These are phyloP conservation scores for Zeugodacus cucurbitae DNA, from an alignment of 1,140 invertebrate species.

Conservation along the genomic window DNA sequence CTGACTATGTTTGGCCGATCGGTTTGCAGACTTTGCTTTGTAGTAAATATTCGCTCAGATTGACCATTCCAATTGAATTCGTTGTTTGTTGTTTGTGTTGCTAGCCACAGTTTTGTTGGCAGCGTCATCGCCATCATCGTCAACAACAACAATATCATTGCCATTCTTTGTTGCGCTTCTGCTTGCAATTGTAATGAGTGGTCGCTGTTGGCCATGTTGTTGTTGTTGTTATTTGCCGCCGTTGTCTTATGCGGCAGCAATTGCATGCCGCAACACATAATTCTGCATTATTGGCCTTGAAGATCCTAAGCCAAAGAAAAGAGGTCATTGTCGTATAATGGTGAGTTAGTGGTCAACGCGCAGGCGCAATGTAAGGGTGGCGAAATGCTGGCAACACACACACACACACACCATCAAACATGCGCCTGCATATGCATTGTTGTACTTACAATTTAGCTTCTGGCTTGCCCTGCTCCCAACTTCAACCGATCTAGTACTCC, in stretches of 20 bases:
- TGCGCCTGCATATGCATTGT: background rate
- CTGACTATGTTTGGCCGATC: constrained; percentile 1
- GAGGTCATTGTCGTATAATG: constrained; percentile 43
- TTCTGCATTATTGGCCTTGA: constrained; percentile 40
- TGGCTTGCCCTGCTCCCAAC: background rate
- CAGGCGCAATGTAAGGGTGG: constrained; percentile 1
- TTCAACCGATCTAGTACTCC: background rate
- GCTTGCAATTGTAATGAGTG: constrained; percentile 5
- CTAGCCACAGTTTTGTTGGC: background rate
- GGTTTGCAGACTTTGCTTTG: constrained; percentile 28
- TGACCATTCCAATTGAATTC: constrained; percentile 21
- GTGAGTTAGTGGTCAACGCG: background rate
- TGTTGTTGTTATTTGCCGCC: background rate
- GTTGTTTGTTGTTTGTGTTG: background rate
- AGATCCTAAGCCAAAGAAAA: constrained; percentile 40
- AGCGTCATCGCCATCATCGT: background rate
- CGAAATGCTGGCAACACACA: background rate
- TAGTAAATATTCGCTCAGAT: constrained; percentile 22
- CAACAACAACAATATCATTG: background rate
- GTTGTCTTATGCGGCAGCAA: constrained; percentile 24
- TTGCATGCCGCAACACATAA: constrained; percentile 38
- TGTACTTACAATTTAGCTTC: background rate
- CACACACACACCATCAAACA: background rate
- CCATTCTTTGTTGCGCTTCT: constrained; percentile 14
- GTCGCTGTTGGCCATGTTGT: background rate